Evolutionary conservation across 2,113 vertebrate species (phyloP).

Genomic region (Trematomus loennbergii): DNA sequence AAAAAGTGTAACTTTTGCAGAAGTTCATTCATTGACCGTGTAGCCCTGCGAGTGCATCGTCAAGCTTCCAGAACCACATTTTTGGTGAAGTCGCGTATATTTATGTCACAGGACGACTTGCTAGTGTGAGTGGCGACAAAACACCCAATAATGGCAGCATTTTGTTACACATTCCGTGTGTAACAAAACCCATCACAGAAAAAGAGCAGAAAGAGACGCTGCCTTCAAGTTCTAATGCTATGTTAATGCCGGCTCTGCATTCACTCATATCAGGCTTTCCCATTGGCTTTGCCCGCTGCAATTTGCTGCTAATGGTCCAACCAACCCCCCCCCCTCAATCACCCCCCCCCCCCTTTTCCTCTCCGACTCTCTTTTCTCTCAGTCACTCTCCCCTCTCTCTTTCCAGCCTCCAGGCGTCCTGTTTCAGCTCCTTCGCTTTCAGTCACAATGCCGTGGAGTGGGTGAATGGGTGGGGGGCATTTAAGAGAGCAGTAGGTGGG

Average conservation of each 20-base stretch:
- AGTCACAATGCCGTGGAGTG: slow-evolving; percentile 80
- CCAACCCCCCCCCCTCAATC: slow-evolving; percentile 26
- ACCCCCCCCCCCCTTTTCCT: slow-evolving; percentile 40
- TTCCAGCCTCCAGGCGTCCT: slow-evolving; percentile 83
- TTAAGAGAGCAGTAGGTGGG: slow-evolving; percentile 81
- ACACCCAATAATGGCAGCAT: background rate
- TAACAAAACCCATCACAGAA: slow-evolving; percentile 12
- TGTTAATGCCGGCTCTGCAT: slow-evolving; percentile 79
- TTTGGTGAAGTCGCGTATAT: background rate
- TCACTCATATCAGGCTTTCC: slow-evolving; percentile 73
- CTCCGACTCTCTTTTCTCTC: slow-evolving; percentile 53
- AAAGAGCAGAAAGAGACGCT: slow-evolving; percentile 31
- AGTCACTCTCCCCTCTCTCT: slow-evolving; percentile 45
- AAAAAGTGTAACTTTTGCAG: too few species aligned
- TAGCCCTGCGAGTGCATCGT: background rate
- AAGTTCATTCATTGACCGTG: background rate
- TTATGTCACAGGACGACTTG: background rate
- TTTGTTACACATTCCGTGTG: background rate
- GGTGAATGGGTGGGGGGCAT: slow-evolving; percentile 77
- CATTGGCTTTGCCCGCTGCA: slow-evolving; percentile 75
- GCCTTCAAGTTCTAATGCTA: slow-evolving; percentile 75
- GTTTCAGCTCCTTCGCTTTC: slow-evolving; percentile 84
- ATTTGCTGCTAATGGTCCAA: slow-evolving; percentile 80
- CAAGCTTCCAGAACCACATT: background rate
- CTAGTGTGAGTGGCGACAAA: background rate